Conservation (phyloP, 2,113 vertebrate genomes). For the Callipepla californica region DNA sequence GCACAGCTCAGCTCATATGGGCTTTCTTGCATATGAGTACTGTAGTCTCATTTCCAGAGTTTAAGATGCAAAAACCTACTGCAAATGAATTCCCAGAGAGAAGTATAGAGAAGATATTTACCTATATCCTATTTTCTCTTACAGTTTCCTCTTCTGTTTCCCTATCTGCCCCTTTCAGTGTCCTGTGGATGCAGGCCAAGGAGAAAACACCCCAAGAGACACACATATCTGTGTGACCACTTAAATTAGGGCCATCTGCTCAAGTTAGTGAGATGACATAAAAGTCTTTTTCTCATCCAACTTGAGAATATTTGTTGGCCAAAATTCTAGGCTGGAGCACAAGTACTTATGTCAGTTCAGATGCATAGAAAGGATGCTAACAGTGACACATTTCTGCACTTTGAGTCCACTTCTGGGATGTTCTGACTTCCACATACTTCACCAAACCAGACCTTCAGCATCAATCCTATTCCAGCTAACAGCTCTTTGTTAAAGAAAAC, state of each 20-base stretch:
- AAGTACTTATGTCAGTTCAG: neutral
- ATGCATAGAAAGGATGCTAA: neutral
- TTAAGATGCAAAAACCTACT: neutral
- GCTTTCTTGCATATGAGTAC: neutral
- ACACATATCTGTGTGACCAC: accelerated
- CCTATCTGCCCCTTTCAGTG: neutral
- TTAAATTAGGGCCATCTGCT: neutral
- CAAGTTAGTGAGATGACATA: neutral
- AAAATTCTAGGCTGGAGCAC: neutral
- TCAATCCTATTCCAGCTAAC: neutral
- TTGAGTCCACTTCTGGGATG: neutral
- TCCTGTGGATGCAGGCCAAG: constrained; percentile 1
- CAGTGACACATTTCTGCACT: neutral
- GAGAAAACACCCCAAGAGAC: neutral
- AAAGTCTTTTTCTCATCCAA: neutral
- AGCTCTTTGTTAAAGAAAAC: neutral
- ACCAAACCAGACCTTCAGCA: neutral
- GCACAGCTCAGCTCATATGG: neutral
- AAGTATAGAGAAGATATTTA: neutral
- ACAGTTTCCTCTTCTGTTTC: neutral
- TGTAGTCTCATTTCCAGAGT: neutral
- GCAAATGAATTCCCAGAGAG: neutral
- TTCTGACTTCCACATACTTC: neutral
- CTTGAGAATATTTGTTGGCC: neutral
- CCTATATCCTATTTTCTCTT: neutral